Conservation (phyloP, 1,140 invertebrate species). For the Drosophila neocordata region DNA sequence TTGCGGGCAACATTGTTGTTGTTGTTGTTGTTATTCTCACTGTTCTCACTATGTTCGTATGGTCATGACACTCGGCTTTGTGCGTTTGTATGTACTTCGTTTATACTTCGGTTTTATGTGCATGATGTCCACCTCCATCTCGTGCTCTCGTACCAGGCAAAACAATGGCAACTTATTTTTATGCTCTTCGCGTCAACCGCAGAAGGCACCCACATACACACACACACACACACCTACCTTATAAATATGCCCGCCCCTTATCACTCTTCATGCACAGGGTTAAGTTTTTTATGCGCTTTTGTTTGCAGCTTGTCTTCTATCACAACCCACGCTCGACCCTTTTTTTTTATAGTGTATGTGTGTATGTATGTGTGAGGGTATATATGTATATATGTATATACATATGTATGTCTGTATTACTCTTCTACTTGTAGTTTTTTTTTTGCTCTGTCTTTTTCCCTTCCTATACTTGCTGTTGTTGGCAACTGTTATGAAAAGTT, state of each 20-base stretch:
- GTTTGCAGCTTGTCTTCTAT: constrained; percentile 56
- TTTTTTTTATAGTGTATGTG: constrained; percentile 17
- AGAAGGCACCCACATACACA: constrained; percentile 30
- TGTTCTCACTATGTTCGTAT: background rate
- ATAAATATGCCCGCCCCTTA: background rate
- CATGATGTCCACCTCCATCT: too few relatives aligned
- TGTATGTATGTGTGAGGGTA: background rate
- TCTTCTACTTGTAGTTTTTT: constrained; percentile 17
- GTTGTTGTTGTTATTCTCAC: background rate
- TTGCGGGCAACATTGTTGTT: constrained; percentile 35
- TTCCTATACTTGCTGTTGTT: constrained; percentile 34
- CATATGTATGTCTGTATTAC: background rate
- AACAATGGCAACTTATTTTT: constrained; percentile 78
- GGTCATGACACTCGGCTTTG: background rate
- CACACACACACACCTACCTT: background rate
- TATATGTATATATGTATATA: background rate
- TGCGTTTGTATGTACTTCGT: too few relatives aligned
- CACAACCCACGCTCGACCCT: background rate
- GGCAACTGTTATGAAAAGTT: constrained; percentile 73
- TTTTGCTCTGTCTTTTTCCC: constrained; percentile 19
- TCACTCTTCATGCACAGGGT: constrained; percentile 49
- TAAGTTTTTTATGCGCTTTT: constrained; percentile 77
- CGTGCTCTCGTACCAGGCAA: constrained; percentile 27
- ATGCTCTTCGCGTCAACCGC: constrained; percentile 70
- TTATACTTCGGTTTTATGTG: too few relatives aligned